phyloP scores from a whole-genome alignment of 2,113 vertebrate genomes.

The Xyliphius kryptos region DNA sequence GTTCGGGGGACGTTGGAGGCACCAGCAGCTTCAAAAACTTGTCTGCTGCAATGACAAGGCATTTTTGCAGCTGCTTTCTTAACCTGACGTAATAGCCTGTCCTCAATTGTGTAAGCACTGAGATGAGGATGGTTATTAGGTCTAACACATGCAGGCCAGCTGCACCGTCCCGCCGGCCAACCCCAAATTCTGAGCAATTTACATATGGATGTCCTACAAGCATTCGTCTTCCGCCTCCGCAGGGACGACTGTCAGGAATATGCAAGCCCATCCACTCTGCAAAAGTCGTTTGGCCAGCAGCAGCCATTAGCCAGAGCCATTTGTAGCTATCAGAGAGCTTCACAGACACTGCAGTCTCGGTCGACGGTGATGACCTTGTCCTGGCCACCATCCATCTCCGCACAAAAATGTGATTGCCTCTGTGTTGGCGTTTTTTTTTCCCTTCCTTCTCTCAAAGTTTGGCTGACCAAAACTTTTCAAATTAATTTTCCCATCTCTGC shows the following conservation, averaged over 20 bases:
- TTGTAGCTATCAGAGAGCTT: constrained; percentile 35
- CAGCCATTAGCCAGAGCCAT: constrained; percentile 35
- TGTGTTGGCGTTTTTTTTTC: too few species aligned
- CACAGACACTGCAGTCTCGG: constrained; percentile 18
- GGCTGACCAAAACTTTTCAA: constrained; percentile 32
- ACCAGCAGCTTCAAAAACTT: too few species aligned
- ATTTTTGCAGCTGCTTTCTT: too few species aligned
- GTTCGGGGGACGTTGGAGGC: too few species aligned
- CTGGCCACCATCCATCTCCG: constrained; percentile 30
- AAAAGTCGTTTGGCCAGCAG: constrained; percentile 31
- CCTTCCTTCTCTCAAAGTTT: background rate
- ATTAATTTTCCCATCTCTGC: constrained; percentile 42
- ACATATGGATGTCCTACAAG: constrained; percentile 36
- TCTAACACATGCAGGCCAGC: constrained; percentile 21
- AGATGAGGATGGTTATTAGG: too few species aligned
- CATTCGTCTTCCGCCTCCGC: constrained; percentile 33
- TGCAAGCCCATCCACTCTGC: constrained; percentile 10
- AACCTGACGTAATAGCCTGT: too few species aligned
- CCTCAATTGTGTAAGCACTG: too few species aligned
- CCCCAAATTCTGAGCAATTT: too few species aligned
- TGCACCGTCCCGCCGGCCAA: constrained; percentile 35
- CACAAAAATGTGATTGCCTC: constrained; percentile 31
- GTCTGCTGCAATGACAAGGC: too few species aligned
- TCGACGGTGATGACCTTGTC: constrained; percentile 30
- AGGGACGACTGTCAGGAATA: constrained; percentile 20